Percentiles rank a stretch among this genome's conserved stretches.
phyloP scores from a whole-genome alignment of 2,888 invertebrate species.

The Caenorhabditis sp. region DNA sequence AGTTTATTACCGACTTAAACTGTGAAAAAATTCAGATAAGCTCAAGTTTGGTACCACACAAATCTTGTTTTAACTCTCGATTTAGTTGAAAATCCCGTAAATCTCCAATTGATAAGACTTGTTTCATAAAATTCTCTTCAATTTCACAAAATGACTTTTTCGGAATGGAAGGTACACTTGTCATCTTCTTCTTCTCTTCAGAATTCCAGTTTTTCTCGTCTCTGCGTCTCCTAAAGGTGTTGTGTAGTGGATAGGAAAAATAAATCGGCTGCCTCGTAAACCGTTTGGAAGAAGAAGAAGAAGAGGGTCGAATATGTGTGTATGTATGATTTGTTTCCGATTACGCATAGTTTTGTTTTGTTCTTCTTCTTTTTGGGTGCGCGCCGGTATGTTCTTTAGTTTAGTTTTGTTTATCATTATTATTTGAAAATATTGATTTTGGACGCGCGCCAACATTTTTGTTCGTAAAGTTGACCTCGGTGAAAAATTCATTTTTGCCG shows the following conservation, averaged over 20 bases:
- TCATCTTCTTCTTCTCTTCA: slow-evolving; percentile 11
- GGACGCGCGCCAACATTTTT: background rate
- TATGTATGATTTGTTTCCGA: slow-evolving; percentile 28
- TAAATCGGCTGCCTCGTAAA: slow-evolving; percentile 13
- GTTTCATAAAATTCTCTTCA: background rate
- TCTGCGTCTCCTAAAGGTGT: background rate
- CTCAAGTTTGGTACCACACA: too few species aligned
- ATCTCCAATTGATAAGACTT: background rate
- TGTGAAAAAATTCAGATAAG: too few species aligned
- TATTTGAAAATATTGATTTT: background rate
- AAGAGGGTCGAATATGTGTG: slow-evolving; percentile 19
- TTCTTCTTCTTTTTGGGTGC: background rate
- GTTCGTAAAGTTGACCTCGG: too few species aligned
- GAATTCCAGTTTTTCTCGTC: slow-evolving; percentile 7
- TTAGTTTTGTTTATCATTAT: background rate
- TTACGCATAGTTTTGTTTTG: slow-evolving; percentile 18
- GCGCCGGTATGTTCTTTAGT: too few species aligned
- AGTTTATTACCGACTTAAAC: too few species aligned
- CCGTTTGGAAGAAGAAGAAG: slow-evolving; percentile 23
- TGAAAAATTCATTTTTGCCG: too few species aligned
- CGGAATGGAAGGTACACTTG: background rate
- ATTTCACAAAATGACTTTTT: background rate
- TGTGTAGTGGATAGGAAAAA: background rate
- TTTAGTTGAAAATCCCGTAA: too few species aligned
- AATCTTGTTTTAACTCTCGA: too few species aligned